Evolutionary conservation across 2,888 invertebrate genomes (phyloP), one percentile per base, ranked within the genome.

Genomic region (Spisula subtruncata): DNA sequence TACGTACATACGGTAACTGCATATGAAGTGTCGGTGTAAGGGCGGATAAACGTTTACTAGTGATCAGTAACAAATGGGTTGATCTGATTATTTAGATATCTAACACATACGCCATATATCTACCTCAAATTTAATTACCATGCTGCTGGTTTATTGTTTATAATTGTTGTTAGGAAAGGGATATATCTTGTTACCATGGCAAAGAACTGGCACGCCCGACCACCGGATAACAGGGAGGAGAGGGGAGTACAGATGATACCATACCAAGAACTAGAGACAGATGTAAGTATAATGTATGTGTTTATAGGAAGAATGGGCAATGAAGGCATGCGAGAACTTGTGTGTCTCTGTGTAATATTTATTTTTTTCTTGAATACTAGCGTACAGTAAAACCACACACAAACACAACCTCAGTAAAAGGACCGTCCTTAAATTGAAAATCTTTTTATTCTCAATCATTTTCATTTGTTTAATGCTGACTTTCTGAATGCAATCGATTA

Each of bases 141-240:
- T 75, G 75, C 75, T 75, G 75, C 75, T 75, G 75, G 32, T 32
- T 32, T 32, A 10, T 16, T 75, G 35, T 75, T 4, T 32, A 14
- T 75, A 35, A 35, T 66, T 66, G 25, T 25, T 10, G 1, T 66
- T 25, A 12, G 12, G 35, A 18, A 18, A 0, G 75, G 32, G 25
- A 35, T 18, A 16, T 35, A 4, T 18, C 18, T 41, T 12, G 25
- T 89, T 29, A 71, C 60, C 66, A 89, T 89, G 89, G 84, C 87
- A 75, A 85, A 86, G n/a, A 83, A 87, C 25, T 89, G 89, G 89
- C 80, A 80, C n/a, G 18, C 84, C 4, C 83, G 86, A 2, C 89
- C 89, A n/a, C 84, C 86, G 25, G 89, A 89, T 29, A 48, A 54
- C 0, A 25, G 54, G 12, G 89, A 86, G 14, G 56, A 46, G 6